phyloP scores from a whole-genome alignment of 2,888 invertebrate genomes.

The Drymonia ruficornis region DNA sequence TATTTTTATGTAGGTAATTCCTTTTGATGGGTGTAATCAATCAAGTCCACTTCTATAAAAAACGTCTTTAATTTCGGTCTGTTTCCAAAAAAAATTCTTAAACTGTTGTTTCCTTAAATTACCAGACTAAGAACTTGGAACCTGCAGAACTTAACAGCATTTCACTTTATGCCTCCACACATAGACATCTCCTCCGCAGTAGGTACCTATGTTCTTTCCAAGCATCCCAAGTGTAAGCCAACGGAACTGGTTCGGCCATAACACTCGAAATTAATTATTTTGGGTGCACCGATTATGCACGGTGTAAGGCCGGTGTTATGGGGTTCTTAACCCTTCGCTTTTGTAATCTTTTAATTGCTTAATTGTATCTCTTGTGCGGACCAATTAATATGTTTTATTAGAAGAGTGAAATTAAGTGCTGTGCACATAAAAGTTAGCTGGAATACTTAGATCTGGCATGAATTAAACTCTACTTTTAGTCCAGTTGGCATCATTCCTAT shows the following conservation, averaged over 20 bases:
- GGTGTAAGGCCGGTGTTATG: constrained; percentile 40
- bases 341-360: constrained; percentile 18
- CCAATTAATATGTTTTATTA: neutral
- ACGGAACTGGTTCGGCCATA: constrained; percentile 41
- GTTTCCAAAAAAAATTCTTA: too few relatives aligned
- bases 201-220: neutral
- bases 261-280: constrained; percentile 57
- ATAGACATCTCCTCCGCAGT: too few relatives aligned
- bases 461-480: too few relatives aligned
- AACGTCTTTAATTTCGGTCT: too few relatives aligned
- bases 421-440: neutral
- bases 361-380: constrained; percentile 6
- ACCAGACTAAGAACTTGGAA: too few relatives aligned
- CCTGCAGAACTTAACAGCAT: too few relatives aligned
- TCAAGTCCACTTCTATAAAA: too few relatives aligned
- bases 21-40: neutral
- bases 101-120: too few relatives aligned
- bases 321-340: constrained; percentile 51
- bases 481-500: too few relatives aligned
- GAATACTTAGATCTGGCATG: too few relatives aligned
- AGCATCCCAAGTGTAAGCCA: constrained; percentile 15
- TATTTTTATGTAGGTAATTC: neutral
- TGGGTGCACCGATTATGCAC: constrained; percentile 55
- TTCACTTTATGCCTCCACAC: neutral
- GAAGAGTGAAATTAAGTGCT: neutral